Conservation (phyloP, 2,113 vertebrate species). For the Cynoglossus semilaevis region DNA sequence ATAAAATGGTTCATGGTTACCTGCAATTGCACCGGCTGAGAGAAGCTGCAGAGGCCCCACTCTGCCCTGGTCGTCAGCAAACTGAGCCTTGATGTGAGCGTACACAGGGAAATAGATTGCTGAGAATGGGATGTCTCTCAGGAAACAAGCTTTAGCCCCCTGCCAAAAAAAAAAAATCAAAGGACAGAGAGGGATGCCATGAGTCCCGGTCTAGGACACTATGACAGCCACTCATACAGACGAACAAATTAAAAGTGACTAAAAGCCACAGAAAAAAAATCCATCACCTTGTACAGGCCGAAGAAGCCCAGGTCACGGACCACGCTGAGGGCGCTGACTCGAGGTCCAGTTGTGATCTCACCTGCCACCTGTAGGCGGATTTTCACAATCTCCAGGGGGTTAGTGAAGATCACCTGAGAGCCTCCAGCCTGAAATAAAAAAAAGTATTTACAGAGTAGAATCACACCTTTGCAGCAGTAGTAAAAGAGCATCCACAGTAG, state of each 20-base stretch:
- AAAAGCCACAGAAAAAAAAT: background rate
- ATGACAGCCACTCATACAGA: background rate
- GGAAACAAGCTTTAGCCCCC: slow-evolving; percentile 99
- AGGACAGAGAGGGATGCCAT: background rate
- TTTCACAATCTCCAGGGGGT: slow-evolving; percentile 98
- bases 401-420: slow-evolving; percentile 98
- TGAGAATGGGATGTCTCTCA: slow-evolving; percentile 99
- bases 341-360: slow-evolving; percentile 94
- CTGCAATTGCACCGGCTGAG: slow-evolving; percentile 93
- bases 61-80: slow-evolving; percentile 88
- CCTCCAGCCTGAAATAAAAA: slow-evolving; percentile 84
- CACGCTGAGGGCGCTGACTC: slow-evolving; percentile 90
- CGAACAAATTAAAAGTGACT: background rate
- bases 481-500: background rate
- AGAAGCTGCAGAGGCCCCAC: slow-evolving; percentile 91
- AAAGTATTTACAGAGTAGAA: too few relatives aligned
- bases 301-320: slow-evolving; percentile 93
- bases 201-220: background rate
- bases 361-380: slow-evolving; percentile 98
- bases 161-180: slow-evolving; percentile 49
- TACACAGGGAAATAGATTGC: slow-evolving; percentile 98
- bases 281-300: slow-evolving; percentile 92
- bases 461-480: too few relatives aligned
- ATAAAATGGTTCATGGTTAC: slow-evolving; percentile 78
- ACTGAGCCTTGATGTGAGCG: slow-evolving; percentile 86